Evolutionary conservation across 1,140 invertebrate species (phyloP).

Genomic region (Cherax quadricarinatus): DNA sequence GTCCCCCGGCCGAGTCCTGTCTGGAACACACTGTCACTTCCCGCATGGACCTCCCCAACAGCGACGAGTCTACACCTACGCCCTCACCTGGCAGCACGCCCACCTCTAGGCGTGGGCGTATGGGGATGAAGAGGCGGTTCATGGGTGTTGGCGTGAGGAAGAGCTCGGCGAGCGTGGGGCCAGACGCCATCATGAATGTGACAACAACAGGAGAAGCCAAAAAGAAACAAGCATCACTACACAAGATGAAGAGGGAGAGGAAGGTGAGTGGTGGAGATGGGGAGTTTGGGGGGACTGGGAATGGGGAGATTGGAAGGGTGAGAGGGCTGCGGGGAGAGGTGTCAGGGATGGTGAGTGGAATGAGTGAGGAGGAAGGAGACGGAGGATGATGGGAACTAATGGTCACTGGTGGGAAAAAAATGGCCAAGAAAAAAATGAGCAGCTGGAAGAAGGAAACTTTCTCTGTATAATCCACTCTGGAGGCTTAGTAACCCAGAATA

Average conservation of each 20-base stretch:
- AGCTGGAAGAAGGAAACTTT: too few species aligned
- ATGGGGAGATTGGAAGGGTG: too few species aligned
- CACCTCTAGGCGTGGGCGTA: neutral
- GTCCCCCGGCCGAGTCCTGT: slow-evolving; percentile 4
- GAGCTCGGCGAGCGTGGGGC: slow-evolving; percentile 56
- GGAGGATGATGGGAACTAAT: neutral
- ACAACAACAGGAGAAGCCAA: slow-evolving; percentile 38
- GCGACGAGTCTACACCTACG: slow-evolving; percentile 66
- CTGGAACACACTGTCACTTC: neutral
- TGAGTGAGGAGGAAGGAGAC: neutral
- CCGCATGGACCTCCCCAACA: slow-evolving; percentile 12
- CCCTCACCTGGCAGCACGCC: slow-evolving; percentile 61
- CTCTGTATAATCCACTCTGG: neutral
- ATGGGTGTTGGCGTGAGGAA: slow-evolving; percentile 65
- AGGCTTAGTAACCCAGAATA: neutral
- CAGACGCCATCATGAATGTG: slow-evolving; percentile 41
- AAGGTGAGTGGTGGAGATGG: slow-evolving; percentile 57
- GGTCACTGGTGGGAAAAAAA: neutral
- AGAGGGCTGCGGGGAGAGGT: neutral
- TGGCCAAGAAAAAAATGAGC: neutral
- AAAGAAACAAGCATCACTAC: slow-evolving; percentile 70
- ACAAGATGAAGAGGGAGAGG: slow-evolving; percentile 73
- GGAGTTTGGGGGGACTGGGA: neutral
- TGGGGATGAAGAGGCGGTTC: slow-evolving; percentile 65
- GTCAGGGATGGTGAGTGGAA: neutral